Evolutionary conservation across 2,113 vertebrate genomes (phyloP).

Genomic region (Choloepus hoffmanni): DNA sequence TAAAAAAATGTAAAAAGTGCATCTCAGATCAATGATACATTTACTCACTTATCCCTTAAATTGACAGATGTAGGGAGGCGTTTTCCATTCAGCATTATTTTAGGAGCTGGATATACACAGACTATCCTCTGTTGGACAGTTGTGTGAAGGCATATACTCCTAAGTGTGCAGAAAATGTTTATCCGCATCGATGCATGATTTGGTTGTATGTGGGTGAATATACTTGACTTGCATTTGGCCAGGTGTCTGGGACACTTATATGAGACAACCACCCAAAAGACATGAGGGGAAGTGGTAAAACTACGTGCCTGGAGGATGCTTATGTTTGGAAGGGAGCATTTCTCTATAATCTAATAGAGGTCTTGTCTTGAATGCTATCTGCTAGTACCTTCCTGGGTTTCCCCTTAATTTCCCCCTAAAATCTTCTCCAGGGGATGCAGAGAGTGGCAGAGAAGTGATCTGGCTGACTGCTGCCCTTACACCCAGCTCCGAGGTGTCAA

Average conservation of each 20-base stretch:
- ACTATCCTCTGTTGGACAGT: not conserved
- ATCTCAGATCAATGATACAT: not conserved
- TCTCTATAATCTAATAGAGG: not conserved
- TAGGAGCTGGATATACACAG: not conserved
- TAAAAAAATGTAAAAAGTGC: not conserved
- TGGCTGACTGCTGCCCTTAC: not conserved
- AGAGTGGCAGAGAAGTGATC: not conserved
- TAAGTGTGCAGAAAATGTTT: not conserved
- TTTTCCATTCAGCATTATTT: not conserved
- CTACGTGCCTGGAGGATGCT: not conserved
- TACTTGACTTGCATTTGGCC: not conserved
- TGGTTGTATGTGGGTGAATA: accelerated
- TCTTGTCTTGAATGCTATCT: too few species aligned
- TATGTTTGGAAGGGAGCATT: not conserved
- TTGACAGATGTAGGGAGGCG: not conserved
- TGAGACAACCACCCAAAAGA: not conserved
- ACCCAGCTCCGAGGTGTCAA: too few species aligned
- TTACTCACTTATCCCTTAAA: not conserved
- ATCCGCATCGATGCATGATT: not conserved
- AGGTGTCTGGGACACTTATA: too few species aligned
- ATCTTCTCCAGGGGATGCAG: not conserved
- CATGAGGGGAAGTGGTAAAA: not conserved
- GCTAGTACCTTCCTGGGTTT: not conserved
- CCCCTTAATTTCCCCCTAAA: not conserved
- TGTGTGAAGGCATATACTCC: not conserved